Percentiles rank a stretch among this genome's conserved stretches.
These are phyloP conservation scores for Ceratoteleas bidentatus DNA, from an alignment of 1,140 invertebrate genomes.

Conservation along the genomic window DNA sequence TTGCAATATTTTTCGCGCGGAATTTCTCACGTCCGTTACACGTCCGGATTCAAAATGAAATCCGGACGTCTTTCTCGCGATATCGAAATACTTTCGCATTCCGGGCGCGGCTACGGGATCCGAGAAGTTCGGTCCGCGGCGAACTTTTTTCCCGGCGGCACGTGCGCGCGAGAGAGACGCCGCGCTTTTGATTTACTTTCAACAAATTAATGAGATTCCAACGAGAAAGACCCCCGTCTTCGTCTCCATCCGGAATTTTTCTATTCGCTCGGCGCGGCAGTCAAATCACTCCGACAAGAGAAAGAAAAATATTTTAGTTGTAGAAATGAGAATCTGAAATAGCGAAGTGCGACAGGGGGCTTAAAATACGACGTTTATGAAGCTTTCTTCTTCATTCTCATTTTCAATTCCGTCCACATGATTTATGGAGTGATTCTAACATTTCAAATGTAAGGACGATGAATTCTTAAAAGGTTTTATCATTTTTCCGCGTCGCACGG, in stretches of 20 bases:
- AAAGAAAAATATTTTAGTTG: conserved; percentile 67
- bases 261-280: conserved; percentile 46
- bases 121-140: conserved; percentile 51
- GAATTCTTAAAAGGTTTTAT: conserved; percentile 62
- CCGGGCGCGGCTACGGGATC: conserved; percentile 28
- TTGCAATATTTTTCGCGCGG: conserved; percentile 43
- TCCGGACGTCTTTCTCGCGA: conserved; percentile 53
- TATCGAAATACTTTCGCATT: conserved; percentile 63
- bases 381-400: conserved; percentile 63
- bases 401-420: conserved; percentile 65
- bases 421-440: conserved; percentile 64
- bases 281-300: conserved; percentile 61
- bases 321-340: conserved; percentile 65
- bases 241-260: conserved; percentile 49
- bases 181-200: conserved; percentile 63
- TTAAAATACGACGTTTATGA: conserved; percentile 65
- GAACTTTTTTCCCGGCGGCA: conserved; percentile 39
- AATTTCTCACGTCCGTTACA: conserved; percentile 46
- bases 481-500: conserved; percentile 29
- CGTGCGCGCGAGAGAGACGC: conserved; percentile 31
- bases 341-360: conserved; percentile 50
- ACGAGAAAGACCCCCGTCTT: conserved; percentile 51
- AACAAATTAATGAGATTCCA: conserved; percentile 71
- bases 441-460: conserved; percentile 59
- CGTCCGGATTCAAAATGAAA: conserved; percentile 53